These are phyloP conservation scores for Ophion costatus DNA, from an alignment of 2,888 invertebrate species.

Conservation along the genomic window DNA sequence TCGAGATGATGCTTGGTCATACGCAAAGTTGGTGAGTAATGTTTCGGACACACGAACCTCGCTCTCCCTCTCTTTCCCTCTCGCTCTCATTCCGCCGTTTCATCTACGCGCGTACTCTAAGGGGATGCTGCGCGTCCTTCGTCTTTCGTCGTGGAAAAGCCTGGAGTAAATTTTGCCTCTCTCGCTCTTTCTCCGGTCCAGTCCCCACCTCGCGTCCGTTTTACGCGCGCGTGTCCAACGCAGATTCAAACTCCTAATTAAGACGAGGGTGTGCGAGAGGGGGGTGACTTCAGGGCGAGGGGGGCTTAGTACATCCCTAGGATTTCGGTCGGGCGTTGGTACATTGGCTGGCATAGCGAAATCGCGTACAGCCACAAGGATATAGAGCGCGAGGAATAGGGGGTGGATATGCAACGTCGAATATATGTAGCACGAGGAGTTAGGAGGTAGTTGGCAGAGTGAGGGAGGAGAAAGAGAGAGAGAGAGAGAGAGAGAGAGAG, in stretches of 20 bases:
- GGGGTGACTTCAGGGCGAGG: conserved; percentile 73
- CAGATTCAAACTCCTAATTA: conserved; percentile 94
- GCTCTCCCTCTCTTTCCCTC: conserved; percentile 36
- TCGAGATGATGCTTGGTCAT: conserved; percentile 58
- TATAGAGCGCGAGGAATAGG: conserved; percentile 42
- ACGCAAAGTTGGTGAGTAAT: conserved; percentile 81
- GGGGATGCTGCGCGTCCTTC: conserved; percentile 50
- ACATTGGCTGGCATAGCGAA: conserved; percentile 54
- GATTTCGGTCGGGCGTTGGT: conserved; percentile 69
- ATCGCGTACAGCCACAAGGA: conserved; percentile 62
- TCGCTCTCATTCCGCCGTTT: conserved; percentile 35
- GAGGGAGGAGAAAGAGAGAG: conserved; percentile 45
- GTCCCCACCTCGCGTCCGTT: conserved; percentile 69
- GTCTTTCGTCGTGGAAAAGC: conserved; percentile 51
- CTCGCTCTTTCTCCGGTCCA: conserved; percentile 67
- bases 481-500: conserved; percentile 14
- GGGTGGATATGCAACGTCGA: conserved; percentile 49
- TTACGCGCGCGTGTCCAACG: conserved; percentile 89
- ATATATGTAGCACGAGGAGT: conserved; percentile 15
- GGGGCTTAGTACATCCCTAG: conserved; percentile 75
- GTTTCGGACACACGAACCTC: conserved; percentile 82
- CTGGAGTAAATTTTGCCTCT: conserved; percentile 63
- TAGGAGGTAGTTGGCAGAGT: conserved; percentile 56
- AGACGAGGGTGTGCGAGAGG: conserved; percentile 87
- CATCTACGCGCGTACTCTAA: conserved; percentile 42